phyloP scores from a whole-genome alignment of 2,888 invertebrate genomes.

The Papilio elwesi region DNA sequence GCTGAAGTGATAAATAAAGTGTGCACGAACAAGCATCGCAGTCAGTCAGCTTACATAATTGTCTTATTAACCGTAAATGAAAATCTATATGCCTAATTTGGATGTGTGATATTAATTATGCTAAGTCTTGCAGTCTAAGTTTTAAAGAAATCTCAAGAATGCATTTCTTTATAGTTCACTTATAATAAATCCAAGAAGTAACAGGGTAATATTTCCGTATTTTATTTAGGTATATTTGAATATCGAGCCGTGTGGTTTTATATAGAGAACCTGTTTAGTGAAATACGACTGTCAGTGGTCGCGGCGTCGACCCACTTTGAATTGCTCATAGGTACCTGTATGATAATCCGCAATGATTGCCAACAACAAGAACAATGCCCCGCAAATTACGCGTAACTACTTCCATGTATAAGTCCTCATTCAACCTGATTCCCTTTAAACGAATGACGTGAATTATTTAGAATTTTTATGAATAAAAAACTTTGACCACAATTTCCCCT shows the following conservation, averaged over 20 bases:
- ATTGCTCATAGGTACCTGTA: constrained; percentile 1
- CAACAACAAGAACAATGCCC: constrained; percentile 30
- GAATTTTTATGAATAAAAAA: neutral
- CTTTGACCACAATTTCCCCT: neutral
- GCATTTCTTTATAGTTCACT: too few relatives aligned
- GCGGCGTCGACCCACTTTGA: constrained; percentile 9
- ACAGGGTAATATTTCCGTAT: too few relatives aligned
- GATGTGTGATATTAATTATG: constrained; percentile 2
- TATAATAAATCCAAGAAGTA: too few relatives aligned
- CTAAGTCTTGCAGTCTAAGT: neutral
- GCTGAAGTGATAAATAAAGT: constrained; percentile 60
- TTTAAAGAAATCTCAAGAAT: too few relatives aligned
- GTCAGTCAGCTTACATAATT: constrained; percentile 45
- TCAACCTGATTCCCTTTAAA: constrained; percentile 33
- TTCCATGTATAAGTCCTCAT: constrained; percentile 23
- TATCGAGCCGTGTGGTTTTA: constrained; percentile 11
- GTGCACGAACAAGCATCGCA: constrained; percentile 55
- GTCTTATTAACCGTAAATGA: constrained; percentile 34
- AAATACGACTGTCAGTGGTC: constrained; percentile 28
- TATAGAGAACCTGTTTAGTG: constrained; percentile 24
- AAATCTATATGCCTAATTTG: constrained; percentile 28
- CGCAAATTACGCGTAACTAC: constrained; percentile 22
- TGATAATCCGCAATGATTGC: constrained; percentile 15
- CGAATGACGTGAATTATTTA: constrained; percentile 21
- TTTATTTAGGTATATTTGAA: neutral